These are phyloP conservation scores for Heliconius erato DNA, from an alignment of 2,888 invertebrate genomes.

Conservation along the genomic window DNA sequence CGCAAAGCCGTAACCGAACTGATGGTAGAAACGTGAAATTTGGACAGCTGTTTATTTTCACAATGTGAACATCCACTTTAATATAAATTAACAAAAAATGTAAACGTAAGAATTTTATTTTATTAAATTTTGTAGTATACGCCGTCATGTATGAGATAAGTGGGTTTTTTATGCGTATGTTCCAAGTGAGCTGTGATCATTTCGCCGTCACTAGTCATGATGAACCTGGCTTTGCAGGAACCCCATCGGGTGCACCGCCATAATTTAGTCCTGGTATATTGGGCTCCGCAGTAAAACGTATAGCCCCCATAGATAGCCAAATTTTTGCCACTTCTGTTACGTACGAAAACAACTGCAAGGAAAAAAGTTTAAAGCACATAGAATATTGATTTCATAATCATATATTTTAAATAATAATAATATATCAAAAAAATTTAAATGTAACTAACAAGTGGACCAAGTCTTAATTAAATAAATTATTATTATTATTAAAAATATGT, in stretches of 20 bases:
- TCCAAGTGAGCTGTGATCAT: slow-evolving; percentile 47
- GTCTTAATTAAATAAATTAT: no score
- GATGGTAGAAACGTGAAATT: no score
- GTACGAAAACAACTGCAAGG: slow-evolving; percentile 55
- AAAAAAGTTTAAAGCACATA: slow-evolving; percentile 26
- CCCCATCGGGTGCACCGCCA: slow-evolving; percentile 58
- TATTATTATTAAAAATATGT: no score
- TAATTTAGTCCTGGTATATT: slow-evolving; percentile 47
- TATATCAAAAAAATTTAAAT: no score
- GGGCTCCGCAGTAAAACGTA: slow-evolving; percentile 56
- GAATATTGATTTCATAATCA: no score
- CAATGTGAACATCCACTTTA: no score
- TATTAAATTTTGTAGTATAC: slow-evolving; percentile 1
- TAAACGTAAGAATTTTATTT: not conserved
- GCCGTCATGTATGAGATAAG: slow-evolving; percentile 51
- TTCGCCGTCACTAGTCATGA: slow-evolving; percentile 41
- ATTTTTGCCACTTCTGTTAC: slow-evolving; percentile 55
- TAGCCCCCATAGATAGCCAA: slow-evolving; percentile 57
- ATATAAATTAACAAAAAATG: not conserved
- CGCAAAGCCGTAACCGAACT: no score
- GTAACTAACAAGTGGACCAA: no score
- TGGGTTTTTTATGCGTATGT: slow-evolving; percentile 52
- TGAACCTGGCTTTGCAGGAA: slow-evolving; percentile 55
- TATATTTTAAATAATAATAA: no score
- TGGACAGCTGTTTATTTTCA: no score